Base-by-base conservation (phyloP, 2,797 vertebrate species). In the Ctenopoma multispine region DNA sequence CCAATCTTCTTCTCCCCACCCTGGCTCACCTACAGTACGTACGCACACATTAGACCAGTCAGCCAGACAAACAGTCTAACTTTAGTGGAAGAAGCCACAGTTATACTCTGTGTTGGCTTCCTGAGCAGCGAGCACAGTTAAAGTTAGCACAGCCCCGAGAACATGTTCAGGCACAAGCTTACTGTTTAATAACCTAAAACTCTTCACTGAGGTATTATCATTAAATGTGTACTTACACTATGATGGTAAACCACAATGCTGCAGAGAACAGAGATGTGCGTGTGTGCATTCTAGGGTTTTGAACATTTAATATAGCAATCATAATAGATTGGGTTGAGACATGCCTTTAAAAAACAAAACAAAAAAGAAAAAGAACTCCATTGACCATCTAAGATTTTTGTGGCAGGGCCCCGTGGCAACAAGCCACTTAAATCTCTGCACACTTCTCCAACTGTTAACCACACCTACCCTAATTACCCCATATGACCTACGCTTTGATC, bases 391-490 rank as follows among this genome's bases (percentile, higher is more conserved):
- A 63, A 69, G 41, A 77, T 69, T 81, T 89, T 84, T 79, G 81
- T 76, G 78, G 80, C 38, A 18, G 23, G 71, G 83, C 77, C 17
- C 69, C 61, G 66, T 80, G 84, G 77, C 75, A 89, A 89, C 84
- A 85, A 70, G 58, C 46, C 80, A 75, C 78, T 87, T 84, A 86
- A 72, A 81, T 79, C 69, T 77, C 43, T 67, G 79, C 75, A 76
- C 66, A 76, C 70, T 79, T 84, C 75, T 60, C 48, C 63, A 72
- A 82, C 41, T 75, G 66, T 70, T 81, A 75, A 89, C 86, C 87
- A 87, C 88, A 84, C 85, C 89, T 83, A 57, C 53, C 70, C 82
- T 63, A 80, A 71, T 79, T 82, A 72, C 79, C 70, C 72, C 58
- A 54, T 34, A 75, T 64, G 78, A 88, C 81, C 67, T 77, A 54